Conservation (phyloP, 2,888 invertebrate genomes). For the Polietes domitor region DNA sequence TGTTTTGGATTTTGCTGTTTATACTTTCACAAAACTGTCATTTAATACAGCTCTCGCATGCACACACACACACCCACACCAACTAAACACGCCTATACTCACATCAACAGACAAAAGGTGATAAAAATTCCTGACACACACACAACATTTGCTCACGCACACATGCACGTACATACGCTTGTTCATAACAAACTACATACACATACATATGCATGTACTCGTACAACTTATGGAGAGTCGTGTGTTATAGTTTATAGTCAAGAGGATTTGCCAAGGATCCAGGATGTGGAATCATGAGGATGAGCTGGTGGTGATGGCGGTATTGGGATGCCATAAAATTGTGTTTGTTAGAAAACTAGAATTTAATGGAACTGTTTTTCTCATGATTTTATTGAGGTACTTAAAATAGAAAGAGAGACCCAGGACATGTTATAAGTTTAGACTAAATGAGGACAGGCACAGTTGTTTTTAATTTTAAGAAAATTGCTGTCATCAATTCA, state of each 20-base stretch:
- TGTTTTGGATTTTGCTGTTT: conserved; percentile 52
- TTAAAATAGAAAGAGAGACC: conserved; percentile 3
- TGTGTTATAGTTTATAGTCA: conserved; percentile 43
- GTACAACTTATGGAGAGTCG: background rate
- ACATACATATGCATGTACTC: background rate
- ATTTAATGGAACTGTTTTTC: conserved; percentile 37
- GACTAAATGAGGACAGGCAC: background rate
- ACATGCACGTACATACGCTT: background rate
- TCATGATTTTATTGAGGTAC: conserved; percentile 15
- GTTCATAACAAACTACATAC: too few species aligned
- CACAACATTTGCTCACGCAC: background rate
- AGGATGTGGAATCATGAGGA: too few species aligned
- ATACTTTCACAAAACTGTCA: conserved; percentile 46
- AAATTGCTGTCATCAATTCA: too few species aligned
- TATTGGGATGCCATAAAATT: background rate
- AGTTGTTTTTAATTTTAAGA: background rate
- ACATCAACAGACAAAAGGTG: conserved; percentile 32
- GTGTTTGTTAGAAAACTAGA: conserved; percentile 26
- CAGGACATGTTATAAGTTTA: background rate
- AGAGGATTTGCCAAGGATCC: conserved; percentile 17
- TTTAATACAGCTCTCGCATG: conserved; percentile 44
- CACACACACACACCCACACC: background rate
- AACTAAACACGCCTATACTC: background rate
- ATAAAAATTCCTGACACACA: conserved; percentile 49
- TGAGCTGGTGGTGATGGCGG: background rate